phyloP scores from a whole-genome alignment of 1,140 invertebrate species.

The Drosophila aff. region DNA sequence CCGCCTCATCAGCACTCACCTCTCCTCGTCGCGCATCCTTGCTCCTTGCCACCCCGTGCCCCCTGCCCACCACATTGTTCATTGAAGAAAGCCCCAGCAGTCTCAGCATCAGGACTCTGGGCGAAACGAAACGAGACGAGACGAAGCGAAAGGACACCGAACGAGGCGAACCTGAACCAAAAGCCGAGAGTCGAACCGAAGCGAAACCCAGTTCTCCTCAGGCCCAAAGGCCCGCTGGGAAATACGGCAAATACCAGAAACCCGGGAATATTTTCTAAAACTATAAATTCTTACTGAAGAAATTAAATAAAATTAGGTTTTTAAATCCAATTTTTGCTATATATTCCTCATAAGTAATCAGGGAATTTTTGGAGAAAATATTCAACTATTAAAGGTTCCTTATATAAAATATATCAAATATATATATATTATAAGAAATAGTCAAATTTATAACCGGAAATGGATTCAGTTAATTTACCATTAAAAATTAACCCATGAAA shows the following conservation, averaged over 20 bases:
- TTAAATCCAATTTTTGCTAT: too few species aligned
- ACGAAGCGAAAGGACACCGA: slow-evolving; percentile 16
- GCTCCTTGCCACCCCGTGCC: slow-evolving; percentile 3
- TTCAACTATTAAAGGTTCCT: too few species aligned
- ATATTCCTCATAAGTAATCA: too few species aligned
- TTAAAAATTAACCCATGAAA: background rate
- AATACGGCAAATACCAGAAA: slow-evolving; percentile 11
- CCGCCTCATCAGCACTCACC: slow-evolving; percentile 21
- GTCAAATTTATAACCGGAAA: too few species aligned
- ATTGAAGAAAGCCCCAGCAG: slow-evolving; percentile 70
- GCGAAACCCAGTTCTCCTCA: slow-evolving; percentile 1
- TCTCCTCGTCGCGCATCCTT: slow-evolving; percentile 18
- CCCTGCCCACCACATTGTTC: slow-evolving; percentile 38
- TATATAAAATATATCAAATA: too few species aligned
- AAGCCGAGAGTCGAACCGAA: slow-evolving; percentile 20
- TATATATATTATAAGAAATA: background rate
- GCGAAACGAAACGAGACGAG: slow-evolving; percentile 6
- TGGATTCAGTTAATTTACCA: background rate
- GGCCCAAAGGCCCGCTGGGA: slow-evolving; percentile 31
- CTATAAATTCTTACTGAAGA: background rate
- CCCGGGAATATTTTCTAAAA: background rate
- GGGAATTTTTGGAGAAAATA: too few species aligned
- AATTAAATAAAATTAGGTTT: background rate
- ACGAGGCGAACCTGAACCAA: slow-evolving; percentile 32
- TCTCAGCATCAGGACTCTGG: slow-evolving; percentile 28